These are phyloP conservation scores for Scarus forsteni DNA, from an alignment of 2,797 vertebrate species.

Conservation along the genomic window DNA sequence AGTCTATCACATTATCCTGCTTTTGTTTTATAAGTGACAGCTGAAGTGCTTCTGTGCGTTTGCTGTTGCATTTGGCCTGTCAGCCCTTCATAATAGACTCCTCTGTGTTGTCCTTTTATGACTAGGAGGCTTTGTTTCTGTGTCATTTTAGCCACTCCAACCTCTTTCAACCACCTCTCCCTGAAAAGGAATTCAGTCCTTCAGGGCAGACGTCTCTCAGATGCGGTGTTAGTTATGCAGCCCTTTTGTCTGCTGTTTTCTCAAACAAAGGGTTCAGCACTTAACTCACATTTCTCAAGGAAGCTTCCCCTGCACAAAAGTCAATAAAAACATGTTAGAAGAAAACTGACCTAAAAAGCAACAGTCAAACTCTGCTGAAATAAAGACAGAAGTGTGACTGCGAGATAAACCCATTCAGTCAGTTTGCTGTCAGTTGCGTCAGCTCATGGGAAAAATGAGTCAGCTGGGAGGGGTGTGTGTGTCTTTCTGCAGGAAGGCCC, in stretches of 20 bases:
- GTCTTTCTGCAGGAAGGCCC: slow-evolving; percentile 8
- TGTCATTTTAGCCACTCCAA: slow-evolving; percentile 1
- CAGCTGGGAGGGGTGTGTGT: slow-evolving; percentile 23
- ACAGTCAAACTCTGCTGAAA: background rate
- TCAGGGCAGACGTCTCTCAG: slow-evolving; percentile 19
- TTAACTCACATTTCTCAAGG: background rate
- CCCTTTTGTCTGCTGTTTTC: slow-evolving; percentile 22
- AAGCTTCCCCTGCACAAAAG: too few species aligned
- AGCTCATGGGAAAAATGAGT: slow-evolving; percentile 49
- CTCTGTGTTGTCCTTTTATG: background rate
- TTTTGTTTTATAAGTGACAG: background rate
- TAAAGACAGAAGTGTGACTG: slow-evolving; percentile 3
- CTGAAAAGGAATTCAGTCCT: slow-evolving; percentile 37
- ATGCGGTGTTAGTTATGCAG: slow-evolving; percentile 13
- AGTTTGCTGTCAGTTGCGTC: slow-evolving; percentile 52
- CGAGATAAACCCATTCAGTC: slow-evolving; percentile 29
- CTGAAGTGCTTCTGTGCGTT: background rate
- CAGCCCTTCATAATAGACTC: background rate
- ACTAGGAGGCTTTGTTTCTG: background rate
- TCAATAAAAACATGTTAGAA: background rate
- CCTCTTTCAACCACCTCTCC: slow-evolving; percentile 30
- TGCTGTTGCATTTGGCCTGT: background rate
- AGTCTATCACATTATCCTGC: too few species aligned
- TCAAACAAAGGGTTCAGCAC: slow-evolving; percentile 11
- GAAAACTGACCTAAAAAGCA: background rate